phyloP scores from a whole-genome alignment of 2,888 invertebrate species.

The Furcula furcula region DNA sequence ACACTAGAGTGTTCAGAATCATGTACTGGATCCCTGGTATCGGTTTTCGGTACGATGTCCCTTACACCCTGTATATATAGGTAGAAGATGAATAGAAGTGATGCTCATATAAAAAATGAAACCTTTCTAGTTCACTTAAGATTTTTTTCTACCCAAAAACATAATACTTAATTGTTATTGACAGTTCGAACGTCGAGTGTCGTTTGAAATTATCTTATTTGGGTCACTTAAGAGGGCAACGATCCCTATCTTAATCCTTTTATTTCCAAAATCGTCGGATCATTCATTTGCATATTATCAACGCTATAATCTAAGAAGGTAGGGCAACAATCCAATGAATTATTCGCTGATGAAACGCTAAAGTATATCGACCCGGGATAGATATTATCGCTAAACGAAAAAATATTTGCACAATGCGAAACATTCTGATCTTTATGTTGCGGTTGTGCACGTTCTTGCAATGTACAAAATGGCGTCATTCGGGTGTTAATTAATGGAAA shows the following conservation, averaged over 20 bases:
- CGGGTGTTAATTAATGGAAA: slow-evolving; percentile 16
- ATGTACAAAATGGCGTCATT: slow-evolving; percentile 13
- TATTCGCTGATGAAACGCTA: slow-evolving; percentile 69
- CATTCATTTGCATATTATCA: slow-evolving; percentile 76
- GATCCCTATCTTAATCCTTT: slow-evolving; percentile 65
- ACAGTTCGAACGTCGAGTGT: slow-evolving; percentile 58
- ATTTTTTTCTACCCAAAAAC: slow-evolving; percentile 57
- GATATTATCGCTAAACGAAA: slow-evolving; percentile 36
- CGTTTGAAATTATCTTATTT: slow-evolving; percentile 71
- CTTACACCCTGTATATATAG: too few species aligned
- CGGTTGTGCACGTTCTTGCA: slow-evolving; percentile 9
- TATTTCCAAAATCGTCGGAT: slow-evolving; percentile 65
- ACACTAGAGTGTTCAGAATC: too few species aligned
- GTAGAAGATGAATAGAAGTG: too few species aligned
- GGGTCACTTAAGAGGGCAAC: slow-evolving; percentile 71
- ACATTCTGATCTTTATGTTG: slow-evolving; percentile 19
- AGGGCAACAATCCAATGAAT: slow-evolving; percentile 68
- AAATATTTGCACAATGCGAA: slow-evolving; percentile 32
- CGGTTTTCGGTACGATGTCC: too few species aligned
- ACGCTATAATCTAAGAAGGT: slow-evolving; percentile 65
- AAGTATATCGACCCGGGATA: slow-evolving; percentile 52
- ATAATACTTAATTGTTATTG: slow-evolving; percentile 73
- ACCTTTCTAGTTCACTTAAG: too few species aligned
- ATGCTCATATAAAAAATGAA: too few species aligned
- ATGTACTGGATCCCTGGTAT: too few species aligned